phyloP scores from a whole-genome alignment of 2,797 vertebrate species.

The Columba guinea region DNA sequence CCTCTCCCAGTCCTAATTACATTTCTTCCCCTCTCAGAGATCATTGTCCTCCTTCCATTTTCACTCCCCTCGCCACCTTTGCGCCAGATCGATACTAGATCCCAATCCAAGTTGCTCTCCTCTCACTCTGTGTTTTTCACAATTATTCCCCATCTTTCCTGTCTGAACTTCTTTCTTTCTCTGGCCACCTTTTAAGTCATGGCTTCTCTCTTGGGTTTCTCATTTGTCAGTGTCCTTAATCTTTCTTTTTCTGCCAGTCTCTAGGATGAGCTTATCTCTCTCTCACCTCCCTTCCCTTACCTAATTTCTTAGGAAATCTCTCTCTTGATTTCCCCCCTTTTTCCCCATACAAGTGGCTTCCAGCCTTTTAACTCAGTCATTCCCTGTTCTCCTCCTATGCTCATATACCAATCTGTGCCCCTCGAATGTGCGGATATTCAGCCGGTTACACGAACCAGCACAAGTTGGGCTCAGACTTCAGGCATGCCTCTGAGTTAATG shows the following conservation, averaged over 20 bases:
- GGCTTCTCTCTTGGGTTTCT: neutral
- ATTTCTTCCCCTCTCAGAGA: neutral
- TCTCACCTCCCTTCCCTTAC: neutral
- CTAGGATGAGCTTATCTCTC: neutral
- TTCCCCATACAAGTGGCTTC: neutral
- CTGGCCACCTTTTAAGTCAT: neutral
- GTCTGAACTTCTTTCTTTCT: neutral
- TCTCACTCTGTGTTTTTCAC: neutral
- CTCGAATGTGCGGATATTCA: neutral
- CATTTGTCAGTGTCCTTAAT: neutral
- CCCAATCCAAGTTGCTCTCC: neutral
- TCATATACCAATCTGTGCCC: neutral
- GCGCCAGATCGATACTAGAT: neutral
- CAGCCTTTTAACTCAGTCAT: neutral
- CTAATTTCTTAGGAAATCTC: neutral
- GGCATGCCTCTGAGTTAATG: constrained; percentile 45
- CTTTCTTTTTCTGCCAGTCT: neutral
- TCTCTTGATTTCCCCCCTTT: neutral
- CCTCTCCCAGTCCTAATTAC: neutral
- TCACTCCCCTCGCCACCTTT: neutral
- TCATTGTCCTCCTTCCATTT: neutral
- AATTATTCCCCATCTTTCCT: neutral
- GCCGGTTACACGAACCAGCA: neutral
- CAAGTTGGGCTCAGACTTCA: constrained; percentile 13
- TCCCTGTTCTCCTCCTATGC: neutral